Percentiles rank a stretch among this genome's conserved stretches.
Conservation (phyloP, 2,888 invertebrate species). For the Apodemia zela region DNA sequence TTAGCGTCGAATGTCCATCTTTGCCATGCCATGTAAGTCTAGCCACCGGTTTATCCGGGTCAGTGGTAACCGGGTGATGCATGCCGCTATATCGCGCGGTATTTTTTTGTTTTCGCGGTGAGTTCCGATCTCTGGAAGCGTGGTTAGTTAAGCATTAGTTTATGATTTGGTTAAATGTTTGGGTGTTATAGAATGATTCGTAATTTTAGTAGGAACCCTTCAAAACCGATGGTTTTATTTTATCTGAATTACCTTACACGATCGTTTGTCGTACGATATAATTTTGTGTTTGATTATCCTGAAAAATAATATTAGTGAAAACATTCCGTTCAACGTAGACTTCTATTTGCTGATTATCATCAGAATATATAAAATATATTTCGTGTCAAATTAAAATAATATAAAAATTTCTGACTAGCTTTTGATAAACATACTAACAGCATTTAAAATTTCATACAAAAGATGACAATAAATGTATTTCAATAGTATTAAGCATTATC, state of each 20-base stretch:
- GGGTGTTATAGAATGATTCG: constrained; percentile 28
- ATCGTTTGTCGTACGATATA: constrained; percentile 27
- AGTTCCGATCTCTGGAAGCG: constrained; percentile 67
- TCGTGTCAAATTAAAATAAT: no score
- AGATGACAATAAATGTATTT: no score
- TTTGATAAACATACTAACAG: no score
- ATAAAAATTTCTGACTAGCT: no score
- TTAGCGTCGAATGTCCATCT: constrained; percentile 70
- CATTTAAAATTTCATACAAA: no score
- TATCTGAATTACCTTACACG: constrained; percentile 28
- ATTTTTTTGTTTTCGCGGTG: constrained; percentile 63
- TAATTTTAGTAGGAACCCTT: constrained; percentile 23
- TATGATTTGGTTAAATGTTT: constrained; percentile 20
- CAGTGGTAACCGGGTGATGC: constrained; percentile 48
- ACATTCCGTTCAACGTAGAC: neutral
- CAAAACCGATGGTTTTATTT: neutral
- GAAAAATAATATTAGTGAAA: constrained; percentile 25
- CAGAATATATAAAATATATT: neutral
- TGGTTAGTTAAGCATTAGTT: constrained; percentile 33
- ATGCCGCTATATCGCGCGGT: constrained; percentile 58
- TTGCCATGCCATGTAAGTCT: constrained; percentile 70
- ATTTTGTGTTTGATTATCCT: constrained; percentile 33
- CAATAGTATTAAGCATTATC: no score
- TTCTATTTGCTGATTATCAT: neutral
- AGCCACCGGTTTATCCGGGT: constrained; percentile 37